phyloP scores from a whole-genome alignment of 2,113 vertebrate genomes.

The Mesembrinibis cayennensis region DNA sequence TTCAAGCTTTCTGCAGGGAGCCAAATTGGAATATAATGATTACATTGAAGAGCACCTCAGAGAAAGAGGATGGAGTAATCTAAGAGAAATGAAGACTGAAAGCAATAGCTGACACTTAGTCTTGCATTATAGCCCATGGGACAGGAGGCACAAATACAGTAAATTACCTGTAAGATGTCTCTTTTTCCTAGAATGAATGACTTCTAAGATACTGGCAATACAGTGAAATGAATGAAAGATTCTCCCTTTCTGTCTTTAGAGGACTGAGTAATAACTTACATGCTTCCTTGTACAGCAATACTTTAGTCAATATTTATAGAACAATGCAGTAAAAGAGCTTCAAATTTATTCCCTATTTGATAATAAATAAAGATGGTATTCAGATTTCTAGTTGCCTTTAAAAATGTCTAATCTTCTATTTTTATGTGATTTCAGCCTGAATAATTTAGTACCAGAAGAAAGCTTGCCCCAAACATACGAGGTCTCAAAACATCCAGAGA shows the following conservation, averaged over 20 bases:
- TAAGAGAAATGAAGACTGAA: conserved; percentile 46
- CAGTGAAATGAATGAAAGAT: conserved; percentile 41
- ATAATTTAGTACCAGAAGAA: neutral
- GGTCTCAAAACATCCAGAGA: neutral
- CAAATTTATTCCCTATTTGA: conserved; percentile 37
- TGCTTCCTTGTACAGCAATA: conserved; percentile 2
- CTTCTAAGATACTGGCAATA: conserved; percentile 8
- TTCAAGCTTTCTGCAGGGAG: conserved; percentile 19
- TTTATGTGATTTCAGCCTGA: neutral
- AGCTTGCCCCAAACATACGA: neutral
- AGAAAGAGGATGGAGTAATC: neutral
- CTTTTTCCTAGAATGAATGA: conserved; percentile 9
- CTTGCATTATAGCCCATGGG: conserved; percentile 19
- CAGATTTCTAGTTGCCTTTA: conserved; percentile 35
- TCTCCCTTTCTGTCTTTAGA: conserved; percentile 26
- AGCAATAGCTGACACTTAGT: conserved; percentile 25
- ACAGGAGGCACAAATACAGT: conserved; percentile 38
- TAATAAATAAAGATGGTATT: conserved; percentile 45
- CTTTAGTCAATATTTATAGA: conserved; percentile 61
- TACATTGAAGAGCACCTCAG: neutral
- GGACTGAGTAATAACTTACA: conserved; percentile 29
- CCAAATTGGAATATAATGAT: neutral
- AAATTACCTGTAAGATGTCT: conserved; percentile 20
- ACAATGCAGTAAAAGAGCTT: conserved; percentile 24
- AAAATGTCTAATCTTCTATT: conserved; percentile 20